Conservation (phyloP, 2,888 invertebrate genomes). For the Catonia carolina region DNA sequence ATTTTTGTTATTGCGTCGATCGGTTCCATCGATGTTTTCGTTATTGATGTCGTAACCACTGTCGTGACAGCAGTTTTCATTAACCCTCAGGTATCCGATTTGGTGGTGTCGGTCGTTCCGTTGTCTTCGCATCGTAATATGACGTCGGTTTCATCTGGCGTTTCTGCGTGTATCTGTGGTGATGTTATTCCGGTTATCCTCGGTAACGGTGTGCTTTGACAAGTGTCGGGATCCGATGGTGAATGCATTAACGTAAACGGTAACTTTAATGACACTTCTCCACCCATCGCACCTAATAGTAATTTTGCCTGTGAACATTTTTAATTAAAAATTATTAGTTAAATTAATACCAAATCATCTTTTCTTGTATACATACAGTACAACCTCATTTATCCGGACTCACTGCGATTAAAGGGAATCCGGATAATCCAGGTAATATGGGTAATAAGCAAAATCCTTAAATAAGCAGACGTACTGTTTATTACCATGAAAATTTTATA, state of each 20-base stretch:
- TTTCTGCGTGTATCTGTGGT: neutral
- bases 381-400: no score
- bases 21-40: constrained; percentile 5
- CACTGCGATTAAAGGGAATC: no score
- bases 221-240: constrained; percentile 52
- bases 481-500: no score
- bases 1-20: constrained; percentile 10
- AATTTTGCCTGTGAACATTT: constrained; percentile 60
- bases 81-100: constrained; percentile 22
- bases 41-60: constrained; percentile 4
- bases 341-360: no score
- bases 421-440: no score
- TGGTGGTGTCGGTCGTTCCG: constrained; percentile 20
- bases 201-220: constrained; percentile 8
- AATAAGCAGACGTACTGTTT: no score
- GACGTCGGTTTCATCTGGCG: constrained; percentile 12
- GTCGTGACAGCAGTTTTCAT: constrained; percentile 8
- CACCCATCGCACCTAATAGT: constrained; percentile 71
- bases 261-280: constrained; percentile 68
- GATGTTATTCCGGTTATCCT: constrained; percentile 2
- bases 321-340: no score
- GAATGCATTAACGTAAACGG: constrained; percentile 75
- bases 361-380: no score
- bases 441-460: no score
- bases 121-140: constrained; percentile 18